A percentile compares a stretch with the other conserved stretches of the same genome.
Conservation (phyloP, 2,888 invertebrate genomes). For the Thyatira batis region DNA sequence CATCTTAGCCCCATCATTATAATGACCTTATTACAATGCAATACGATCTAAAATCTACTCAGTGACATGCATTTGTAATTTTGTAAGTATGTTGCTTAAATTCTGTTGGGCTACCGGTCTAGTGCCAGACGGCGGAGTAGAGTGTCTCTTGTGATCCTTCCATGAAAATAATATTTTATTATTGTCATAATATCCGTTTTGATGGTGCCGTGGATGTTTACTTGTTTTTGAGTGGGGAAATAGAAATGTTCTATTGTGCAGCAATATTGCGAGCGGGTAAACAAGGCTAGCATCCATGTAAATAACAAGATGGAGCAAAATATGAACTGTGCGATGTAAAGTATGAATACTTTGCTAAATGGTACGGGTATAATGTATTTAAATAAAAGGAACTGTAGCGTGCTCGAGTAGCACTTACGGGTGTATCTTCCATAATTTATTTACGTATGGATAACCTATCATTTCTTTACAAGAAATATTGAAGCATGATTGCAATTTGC, state of each 20-base stretch:
- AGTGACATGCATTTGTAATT: constrained; percentile 11
- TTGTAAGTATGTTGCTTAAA: constrained; percentile 65
- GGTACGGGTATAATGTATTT: constrained; percentile 18
- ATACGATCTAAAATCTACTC: constrained; percentile 35
- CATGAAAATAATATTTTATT: constrained; percentile 77
- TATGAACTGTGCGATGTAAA: neutral
- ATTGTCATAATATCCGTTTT: constrained; percentile 51
- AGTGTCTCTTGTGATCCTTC: constrained; percentile 66
- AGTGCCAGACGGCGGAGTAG: constrained; percentile 51
- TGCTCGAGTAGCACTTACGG: no score
- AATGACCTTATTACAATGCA: constrained; percentile 15
- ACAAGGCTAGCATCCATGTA: neutral
- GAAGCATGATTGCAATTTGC: no score
- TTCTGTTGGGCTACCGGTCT: constrained; percentile 58
- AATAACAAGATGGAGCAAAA: constrained; percentile 1
- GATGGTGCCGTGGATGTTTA: constrained; percentile 43
- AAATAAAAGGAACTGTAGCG: constrained; percentile 41
- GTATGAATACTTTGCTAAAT: constrained; percentile 4
- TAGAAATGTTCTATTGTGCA: constrained; percentile 13
- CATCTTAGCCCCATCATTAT: constrained; percentile 21
- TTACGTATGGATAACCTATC: no score
- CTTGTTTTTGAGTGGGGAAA: constrained; percentile 36
- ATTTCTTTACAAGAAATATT: no score
- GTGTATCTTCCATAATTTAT: no score
- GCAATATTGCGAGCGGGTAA: neutral